Evolutionary conservation across 2,797 vertebrate species (phyloP), one percentile per base, ranked within the genome.

Genomic region (Furcifer pardalis): DNA sequence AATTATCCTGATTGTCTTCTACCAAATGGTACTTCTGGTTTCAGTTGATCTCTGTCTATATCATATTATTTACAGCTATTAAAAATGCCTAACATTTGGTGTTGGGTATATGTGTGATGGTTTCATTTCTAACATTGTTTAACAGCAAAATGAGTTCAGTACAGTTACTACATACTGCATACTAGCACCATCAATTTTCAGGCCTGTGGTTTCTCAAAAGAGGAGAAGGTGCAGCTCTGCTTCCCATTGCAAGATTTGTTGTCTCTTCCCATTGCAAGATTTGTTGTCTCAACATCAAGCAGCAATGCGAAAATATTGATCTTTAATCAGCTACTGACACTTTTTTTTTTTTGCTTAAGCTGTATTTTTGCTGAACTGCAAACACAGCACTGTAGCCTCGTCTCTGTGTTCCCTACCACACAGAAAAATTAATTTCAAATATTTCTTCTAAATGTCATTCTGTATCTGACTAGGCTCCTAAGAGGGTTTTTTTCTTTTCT

Each of bases 321-420:
- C 94, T 89, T 27, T 72, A 94, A 94, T 95, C 94, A 95, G 80
- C 76, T 94, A 93, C 94, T 94, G 94, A 94, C 92, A 94, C 72
- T 84, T 90, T 89, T 93, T 85, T 89, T 93, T 85, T 93, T 95
- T 95, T 93, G 83, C 81, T 91, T 87, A 92, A 90, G 52, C 85
- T 89, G 75, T 91, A 90, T 84, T 86, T 93, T 94, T 91, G 76
- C 91, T 79, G 80, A 95, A 93, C 86, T 95, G 95, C 90, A 32
- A 94, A 93, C 91, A 85, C 92, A 95, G 94, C 95, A 91, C 88
- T 94, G 92, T 32, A 91, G 88, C 83, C 80, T 93, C 25, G 37
- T 79, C 87, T 81, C 83, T 89, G 94, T 85, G 83, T 81, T 91
- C 93, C 90, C 89, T 81, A 85, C 72, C 46, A 88, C 7, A 87